phyloP scores from a whole-genome alignment of 2,888 invertebrate genomes.

The Parnassius orleans region DNA sequence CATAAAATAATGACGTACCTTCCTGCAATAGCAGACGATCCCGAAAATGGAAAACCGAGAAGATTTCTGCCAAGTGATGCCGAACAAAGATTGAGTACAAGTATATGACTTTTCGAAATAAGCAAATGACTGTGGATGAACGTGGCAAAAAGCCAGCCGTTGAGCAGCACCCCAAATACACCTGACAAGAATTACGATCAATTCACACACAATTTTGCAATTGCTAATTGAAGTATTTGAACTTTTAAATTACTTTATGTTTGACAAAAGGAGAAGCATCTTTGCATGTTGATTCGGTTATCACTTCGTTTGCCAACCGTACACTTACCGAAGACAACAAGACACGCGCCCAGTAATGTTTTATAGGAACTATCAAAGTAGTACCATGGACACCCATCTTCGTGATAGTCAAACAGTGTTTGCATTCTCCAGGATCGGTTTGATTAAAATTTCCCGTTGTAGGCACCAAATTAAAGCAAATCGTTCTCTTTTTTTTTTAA shows the following conservation, averaged over 20 bases:
- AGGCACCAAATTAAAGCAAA: constrained; percentile 50
- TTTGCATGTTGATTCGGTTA: not conserved
- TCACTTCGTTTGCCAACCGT: not conserved
- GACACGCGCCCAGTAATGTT: constrained; percentile 74
- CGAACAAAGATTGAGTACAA: constrained; percentile 77
- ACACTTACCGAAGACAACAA: constrained; percentile 76
- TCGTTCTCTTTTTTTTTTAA: constrained; percentile 29
- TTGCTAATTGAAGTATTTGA: constrained; percentile 15
- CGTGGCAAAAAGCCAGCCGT: constrained; percentile 78
- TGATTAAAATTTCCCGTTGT: constrained; percentile 41
- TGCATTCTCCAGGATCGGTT: constrained; percentile 47
- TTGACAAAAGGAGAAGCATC: not conserved
- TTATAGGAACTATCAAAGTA: constrained; percentile 78
- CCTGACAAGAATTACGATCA: constrained; percentile 54
- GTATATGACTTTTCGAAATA: constrained; percentile 74
- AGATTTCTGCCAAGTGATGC: constrained; percentile 76
- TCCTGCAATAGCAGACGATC: constrained; percentile 75
- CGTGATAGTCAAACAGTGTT: constrained; percentile 60
- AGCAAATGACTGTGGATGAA: constrained; percentile 79
- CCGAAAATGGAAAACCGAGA: constrained; percentile 78
- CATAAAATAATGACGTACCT: constrained; percentile 51
- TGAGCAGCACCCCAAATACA: constrained; percentile 77
- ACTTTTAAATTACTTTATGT: not conserved
- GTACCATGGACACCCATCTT: constrained; percentile 78
- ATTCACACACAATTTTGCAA: constrained; percentile 4